Conservation (phyloP, 1,140 invertebrate genomes). For the Apis cerana region DNA sequence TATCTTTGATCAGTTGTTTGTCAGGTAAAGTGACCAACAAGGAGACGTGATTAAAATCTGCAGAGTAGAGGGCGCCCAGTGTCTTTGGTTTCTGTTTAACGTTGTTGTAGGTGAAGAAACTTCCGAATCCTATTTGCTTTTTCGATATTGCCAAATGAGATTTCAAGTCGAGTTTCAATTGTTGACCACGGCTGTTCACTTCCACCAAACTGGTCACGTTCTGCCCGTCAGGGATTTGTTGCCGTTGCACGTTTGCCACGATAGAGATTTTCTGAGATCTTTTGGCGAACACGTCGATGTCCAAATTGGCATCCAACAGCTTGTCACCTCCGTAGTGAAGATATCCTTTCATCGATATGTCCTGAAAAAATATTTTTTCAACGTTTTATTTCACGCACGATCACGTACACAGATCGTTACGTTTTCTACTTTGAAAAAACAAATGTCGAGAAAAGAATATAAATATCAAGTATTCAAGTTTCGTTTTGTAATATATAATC, state of each 20-base stretch:
- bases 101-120: constrained; percentile 75
- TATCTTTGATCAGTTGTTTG: constrained; percentile 81
- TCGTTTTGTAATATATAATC: no score
- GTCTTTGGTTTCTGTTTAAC: constrained; percentile 74
- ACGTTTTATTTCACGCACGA: neutral
- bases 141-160: constrained; percentile 68
- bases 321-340: constrained; percentile 77
- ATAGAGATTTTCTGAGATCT: constrained; percentile 84
- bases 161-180: constrained; percentile 77
- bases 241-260: constrained; percentile 68
- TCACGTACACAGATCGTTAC: no score
- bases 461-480: no score
- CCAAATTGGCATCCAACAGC: constrained; percentile 78
- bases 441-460: no score
- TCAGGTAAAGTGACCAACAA: constrained; percentile 80
- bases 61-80: constrained; percentile 74
- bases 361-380: constrained; percentile 66
- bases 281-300: constrained; percentile 84
- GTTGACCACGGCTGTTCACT: constrained; percentile 78
- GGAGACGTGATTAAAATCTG: constrained; percentile 75
- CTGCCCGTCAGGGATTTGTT: constrained; percentile 68
- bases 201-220: constrained; percentile 75
- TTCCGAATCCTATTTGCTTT: constrained; percentile 71
- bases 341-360: constrained; percentile 81
- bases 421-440: no score